Evolutionary conservation across 1,140 invertebrate species (phyloP), one percentile per base, ranked within the genome.

Genomic region (Diabrotica virgifera): DNA sequence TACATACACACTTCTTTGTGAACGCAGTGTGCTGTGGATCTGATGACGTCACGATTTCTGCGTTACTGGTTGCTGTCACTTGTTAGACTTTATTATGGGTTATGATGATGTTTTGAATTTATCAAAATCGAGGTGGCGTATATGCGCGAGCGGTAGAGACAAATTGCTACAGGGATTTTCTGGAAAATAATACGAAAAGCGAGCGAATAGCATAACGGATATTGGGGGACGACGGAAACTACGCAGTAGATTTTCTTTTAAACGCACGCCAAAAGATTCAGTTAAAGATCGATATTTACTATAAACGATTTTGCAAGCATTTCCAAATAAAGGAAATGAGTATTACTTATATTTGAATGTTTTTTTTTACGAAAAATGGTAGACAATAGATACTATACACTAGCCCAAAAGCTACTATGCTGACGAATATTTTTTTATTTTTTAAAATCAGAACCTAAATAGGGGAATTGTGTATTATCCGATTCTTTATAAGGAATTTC

Each of bases 31-130:
- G 24, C n/a, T 46, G 40, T 46, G 40, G 40, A 46, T 46, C 9
- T 12, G 24, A 40, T 65, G 69, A 71, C 70, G 70, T 71, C 70
- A 70, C 66, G 63, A 67, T 64, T 67, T 69, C 46, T 38, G 36
- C 54, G 62, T 55, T 61, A 52, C 12, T 37, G 40, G 55, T 58
- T 50, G 40, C 37, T 57, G 24, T 46, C 40, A 46, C 40, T 46
- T 46, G 40, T 46, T 46, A 46, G 40, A 46, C 40, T 46, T 51
- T 10, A 8, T 13, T 54, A 54, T 54, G 52, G 5, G 5, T 13
- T 54, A 54, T 54, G 52, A 12, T 12, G n/a, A 54, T 54, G 52
- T 11, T 8, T 24, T 46, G n/a, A 8, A 46, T 46, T 46, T 46
- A 46, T 46, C 40, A 46, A 46, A 46, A 46, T 46, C n/a, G 40